phyloP scores from a whole-genome alignment of 2,113 vertebrate species.

The Ageneiosus marmoratus region DNA sequence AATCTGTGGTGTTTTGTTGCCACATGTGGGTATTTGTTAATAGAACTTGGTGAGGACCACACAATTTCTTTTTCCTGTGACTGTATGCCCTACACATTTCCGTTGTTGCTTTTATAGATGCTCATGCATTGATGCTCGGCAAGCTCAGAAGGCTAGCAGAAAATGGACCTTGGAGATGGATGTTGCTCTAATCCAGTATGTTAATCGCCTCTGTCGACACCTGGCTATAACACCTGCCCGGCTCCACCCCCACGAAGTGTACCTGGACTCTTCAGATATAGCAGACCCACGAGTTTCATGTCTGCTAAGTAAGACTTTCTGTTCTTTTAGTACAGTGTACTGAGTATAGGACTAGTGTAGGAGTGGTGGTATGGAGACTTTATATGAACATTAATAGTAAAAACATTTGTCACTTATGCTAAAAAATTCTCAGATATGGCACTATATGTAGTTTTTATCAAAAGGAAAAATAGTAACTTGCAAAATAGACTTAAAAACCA shows the following conservation, averaged over 20 bases:
- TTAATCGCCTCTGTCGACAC: constrained; percentile 93
- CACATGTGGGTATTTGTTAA: not conserved
- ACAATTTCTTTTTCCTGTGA: not conserved
- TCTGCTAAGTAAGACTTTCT: constrained; percentile 79
- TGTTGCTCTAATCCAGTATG: constrained; percentile 88
- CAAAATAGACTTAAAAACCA: not conserved
- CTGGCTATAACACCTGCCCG: constrained; percentile 92
- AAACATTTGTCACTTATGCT: not conserved
- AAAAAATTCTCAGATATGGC: not conserved
- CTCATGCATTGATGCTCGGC: constrained; percentile 88
- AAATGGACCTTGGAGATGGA: constrained; percentile 97
- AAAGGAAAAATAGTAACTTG: not conserved
- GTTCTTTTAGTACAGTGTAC: not conserved
- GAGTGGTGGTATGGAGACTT: not conserved
- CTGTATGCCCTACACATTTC: not conserved
- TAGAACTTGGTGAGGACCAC: not conserved
- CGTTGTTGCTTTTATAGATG: constrained; percentile 74
- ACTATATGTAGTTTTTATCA: not conserved
- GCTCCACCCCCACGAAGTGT: constrained; percentile 94
- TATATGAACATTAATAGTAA: not conserved
- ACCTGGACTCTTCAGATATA: constrained; percentile 84
- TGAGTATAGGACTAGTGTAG: not conserved
- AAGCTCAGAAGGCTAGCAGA: constrained; percentile 90
- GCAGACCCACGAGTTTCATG: constrained; percentile 87
- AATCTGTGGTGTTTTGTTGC: not conserved